Evolutionary conservation across 2,113 vertebrate species (phyloP).

Genomic region (Oryzias celebensis): DNA sequence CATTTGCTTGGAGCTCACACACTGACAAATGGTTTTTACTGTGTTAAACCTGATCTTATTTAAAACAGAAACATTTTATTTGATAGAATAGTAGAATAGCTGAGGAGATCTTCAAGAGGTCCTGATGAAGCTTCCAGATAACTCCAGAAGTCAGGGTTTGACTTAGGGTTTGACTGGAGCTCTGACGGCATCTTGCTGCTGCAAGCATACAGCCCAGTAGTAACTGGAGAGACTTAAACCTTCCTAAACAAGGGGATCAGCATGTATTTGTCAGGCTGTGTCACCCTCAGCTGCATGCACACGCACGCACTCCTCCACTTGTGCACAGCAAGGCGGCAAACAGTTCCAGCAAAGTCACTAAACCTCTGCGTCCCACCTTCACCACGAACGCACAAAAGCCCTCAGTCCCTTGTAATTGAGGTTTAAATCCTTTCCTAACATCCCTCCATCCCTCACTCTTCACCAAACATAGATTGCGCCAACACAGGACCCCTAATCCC

Average conservation of each 20-base stretch:
- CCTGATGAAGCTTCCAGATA: conserved; percentile 3
- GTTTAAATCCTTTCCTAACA: conserved; percentile 74
- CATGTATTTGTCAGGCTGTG: conserved; percentile 72
- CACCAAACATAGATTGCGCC: conserved; percentile 68
- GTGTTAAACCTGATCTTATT: no score
- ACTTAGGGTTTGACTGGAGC: conserved; percentile 34
- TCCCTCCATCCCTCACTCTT: conserved; percentile 51
- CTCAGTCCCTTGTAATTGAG: conserved; percentile 72
- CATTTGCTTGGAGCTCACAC: no score
- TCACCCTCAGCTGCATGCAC: conserved; percentile 49
- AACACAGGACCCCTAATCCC: conserved; percentile 71
- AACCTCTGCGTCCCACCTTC: conserved; percentile 58
- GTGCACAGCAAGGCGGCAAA: conserved; percentile 42
- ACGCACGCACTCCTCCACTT: conserved; percentile 27
- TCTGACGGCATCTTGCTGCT: conserved; percentile 19
- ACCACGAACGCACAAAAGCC: conserved; percentile 65
- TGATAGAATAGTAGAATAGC: not conserved
- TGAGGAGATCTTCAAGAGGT: not conserved
- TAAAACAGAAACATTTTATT: no score
- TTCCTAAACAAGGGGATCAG: conserved; percentile 77
- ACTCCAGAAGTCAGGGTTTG: conserved; percentile 25
- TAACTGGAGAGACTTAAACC: conserved; percentile 68
- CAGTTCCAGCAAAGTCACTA: conserved; percentile 38
- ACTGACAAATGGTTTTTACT: no score
- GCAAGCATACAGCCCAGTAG: conserved; percentile 26